A percentile compares a stretch with the other conserved stretches of the same genome.
Evolutionary conservation across 2,888 invertebrate species (phyloP).

Genomic region (Priapulus caudatus): DNA sequence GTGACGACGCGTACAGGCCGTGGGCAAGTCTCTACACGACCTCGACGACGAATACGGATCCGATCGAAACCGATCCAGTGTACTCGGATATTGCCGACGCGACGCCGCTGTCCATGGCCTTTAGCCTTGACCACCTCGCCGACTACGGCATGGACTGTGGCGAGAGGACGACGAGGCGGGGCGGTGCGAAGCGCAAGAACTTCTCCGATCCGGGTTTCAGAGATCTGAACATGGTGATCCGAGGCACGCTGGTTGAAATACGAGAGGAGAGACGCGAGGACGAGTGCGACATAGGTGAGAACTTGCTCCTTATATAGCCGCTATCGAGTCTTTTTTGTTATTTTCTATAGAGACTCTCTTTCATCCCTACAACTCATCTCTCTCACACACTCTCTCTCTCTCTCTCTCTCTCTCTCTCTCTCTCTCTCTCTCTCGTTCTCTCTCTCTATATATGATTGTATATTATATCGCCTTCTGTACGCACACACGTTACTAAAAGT

Average conservation of each 20-base stretch:
- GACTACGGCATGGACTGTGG: not conserved
- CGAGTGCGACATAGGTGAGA: too few relatives aligned
- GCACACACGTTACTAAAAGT: too few relatives aligned
- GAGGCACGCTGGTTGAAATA: not conserved
- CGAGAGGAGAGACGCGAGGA: too few relatives aligned
- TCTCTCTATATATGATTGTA: not conserved
- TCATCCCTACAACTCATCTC: not conserved
- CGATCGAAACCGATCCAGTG: not conserved
- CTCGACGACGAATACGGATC: not conserved
- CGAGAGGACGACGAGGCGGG: not conserved
- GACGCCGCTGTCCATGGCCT: too few relatives aligned
- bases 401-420: constrained; percentile 3
- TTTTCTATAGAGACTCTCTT: too few relatives aligned
- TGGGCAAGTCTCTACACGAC: not conserved
- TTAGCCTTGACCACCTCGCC: too few relatives aligned
- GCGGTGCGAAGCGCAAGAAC: not conserved
- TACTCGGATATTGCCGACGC: not conserved
- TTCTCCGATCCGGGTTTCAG: not conserved
- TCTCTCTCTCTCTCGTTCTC: constrained; percentile 1
- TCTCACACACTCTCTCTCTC: not conserved
- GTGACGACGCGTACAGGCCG: not conserved
- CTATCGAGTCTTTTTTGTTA: too few relatives aligned
- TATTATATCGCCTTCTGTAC: not conserved
- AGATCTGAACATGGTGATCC: not conserved
- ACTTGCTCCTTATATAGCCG: too few relatives aligned